These are phyloP conservation scores for Dastarcus helophoroides DNA, from an alignment of 2,888 invertebrate species.

Conservation along the genomic window DNA sequence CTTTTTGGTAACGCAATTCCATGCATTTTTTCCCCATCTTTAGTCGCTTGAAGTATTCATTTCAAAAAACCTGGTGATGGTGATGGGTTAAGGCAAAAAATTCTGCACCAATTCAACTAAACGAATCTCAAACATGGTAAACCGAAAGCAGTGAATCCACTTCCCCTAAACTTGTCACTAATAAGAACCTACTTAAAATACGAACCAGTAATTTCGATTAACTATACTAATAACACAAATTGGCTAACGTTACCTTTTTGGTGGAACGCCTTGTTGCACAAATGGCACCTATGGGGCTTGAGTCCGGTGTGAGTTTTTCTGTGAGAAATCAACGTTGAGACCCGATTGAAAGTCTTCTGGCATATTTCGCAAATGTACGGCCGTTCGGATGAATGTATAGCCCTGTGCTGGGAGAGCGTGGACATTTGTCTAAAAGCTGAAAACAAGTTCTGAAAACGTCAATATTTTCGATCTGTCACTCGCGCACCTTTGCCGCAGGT, in stretches of 20 bases:
- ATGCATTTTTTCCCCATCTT: no score
- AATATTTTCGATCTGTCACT: background rate
- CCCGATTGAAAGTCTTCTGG: conserved; percentile 66
- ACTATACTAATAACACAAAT: no score
- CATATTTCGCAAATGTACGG: conserved; percentile 66
- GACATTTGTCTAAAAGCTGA: conserved; percentile 59
- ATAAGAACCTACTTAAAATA: no score
- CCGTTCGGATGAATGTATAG: conserved; percentile 65
- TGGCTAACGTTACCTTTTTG: conserved; percentile 77
- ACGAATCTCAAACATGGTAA: no score
- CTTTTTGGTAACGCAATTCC: no score
- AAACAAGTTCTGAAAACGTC: conserved; percentile 4
- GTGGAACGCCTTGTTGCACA: conserved; percentile 69
- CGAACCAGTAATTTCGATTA: no score
- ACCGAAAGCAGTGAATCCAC: no score
- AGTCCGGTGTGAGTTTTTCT: conserved; percentile 64
- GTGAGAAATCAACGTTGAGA: conserved; percentile 70
- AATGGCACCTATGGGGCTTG: conserved; percentile 61
- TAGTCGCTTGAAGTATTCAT: no score
- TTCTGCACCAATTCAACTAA: no score
- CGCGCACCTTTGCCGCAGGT: conserved; percentile 53
- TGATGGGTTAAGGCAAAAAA: no score
- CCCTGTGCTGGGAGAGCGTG: conserved; percentile 63
- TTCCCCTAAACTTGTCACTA: no score
- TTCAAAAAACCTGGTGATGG: no score